Percentiles rank a stretch among this genome's conserved stretches.
These are phyloP conservation scores for Calyptomena viridis DNA, from an alignment of 2,113 vertebrate species.

Conservation along the genomic window DNA sequence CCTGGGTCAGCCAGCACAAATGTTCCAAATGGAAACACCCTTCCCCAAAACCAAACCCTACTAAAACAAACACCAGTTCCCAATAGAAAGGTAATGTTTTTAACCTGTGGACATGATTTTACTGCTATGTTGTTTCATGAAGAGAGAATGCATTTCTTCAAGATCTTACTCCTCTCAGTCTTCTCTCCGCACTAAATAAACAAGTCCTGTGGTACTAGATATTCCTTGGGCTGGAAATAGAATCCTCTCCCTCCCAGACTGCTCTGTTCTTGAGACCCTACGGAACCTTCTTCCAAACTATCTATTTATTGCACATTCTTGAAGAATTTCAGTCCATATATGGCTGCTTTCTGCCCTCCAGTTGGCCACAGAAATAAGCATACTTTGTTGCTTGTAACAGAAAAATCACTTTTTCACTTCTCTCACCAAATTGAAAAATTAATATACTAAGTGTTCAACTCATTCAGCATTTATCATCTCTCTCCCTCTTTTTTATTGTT, in stretches of 20 bases:
- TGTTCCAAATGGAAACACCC: background rate
- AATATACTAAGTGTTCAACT: background rate
- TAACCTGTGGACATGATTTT: background rate
- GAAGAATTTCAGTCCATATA: constrained; percentile 31
- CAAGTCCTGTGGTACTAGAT: background rate
- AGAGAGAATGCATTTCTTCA: background rate
- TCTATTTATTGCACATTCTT: constrained; percentile 47
- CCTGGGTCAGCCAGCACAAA: rapidly evolving
- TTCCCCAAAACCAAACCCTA: background rate
- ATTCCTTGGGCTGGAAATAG: background rate
- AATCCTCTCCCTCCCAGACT: background rate
- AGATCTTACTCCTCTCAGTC: background rate
- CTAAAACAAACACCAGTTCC: background rate
- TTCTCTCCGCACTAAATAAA: background rate
- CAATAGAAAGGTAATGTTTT: background rate
- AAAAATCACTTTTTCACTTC: background rate
- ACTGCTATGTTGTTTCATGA: rapidly evolving
- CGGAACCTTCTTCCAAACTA: background rate
- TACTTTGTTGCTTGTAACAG: background rate
- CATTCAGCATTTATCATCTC: background rate
- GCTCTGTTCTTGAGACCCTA: background rate
- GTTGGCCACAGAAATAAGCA: background rate
- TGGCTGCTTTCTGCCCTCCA: background rate
- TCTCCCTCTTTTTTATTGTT: background rate
- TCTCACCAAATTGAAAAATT: background rate